phyloP scores from a whole-genome alignment of 2,888 invertebrate genomes.

The Sepioteuthis lessoniana region DNA sequence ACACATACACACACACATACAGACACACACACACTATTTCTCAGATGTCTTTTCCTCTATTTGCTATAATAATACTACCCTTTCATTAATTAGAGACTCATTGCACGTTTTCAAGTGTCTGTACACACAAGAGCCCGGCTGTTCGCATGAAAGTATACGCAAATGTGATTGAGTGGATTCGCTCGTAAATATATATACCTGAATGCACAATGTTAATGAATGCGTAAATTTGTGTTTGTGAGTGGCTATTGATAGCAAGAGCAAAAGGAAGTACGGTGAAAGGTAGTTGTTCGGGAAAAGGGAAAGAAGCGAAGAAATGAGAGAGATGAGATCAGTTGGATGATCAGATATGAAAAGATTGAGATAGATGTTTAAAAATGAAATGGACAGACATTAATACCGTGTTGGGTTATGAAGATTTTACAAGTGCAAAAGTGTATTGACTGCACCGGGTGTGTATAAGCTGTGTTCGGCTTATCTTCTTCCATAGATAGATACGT shows the following conservation, averaged over 20 bases:
- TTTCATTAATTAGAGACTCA: background rate
- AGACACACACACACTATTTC: too few relatives aligned
- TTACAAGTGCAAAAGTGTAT: too few relatives aligned
- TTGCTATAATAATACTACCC: background rate
- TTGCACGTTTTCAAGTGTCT: background rate
- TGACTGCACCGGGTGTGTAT: too few relatives aligned
- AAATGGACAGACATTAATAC: background rate
- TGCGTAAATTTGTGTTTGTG: background rate
- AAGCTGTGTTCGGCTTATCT: too few relatives aligned
- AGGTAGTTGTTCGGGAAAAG: background rate
- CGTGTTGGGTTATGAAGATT: background rate
- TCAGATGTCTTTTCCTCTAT: too few relatives aligned
- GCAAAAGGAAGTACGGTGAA: background rate
- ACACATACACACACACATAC: too few relatives aligned
- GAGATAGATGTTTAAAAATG: background rate
- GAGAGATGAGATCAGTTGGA: background rate
- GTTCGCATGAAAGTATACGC: background rate
- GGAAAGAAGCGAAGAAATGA: background rate
- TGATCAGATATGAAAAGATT: background rate
- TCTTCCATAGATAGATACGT: too few relatives aligned
- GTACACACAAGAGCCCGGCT: background rate
- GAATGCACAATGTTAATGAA: slow-evolving; percentile 21
- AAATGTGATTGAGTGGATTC: background rate
- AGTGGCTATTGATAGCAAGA: background rate
- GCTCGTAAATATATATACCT: background rate